Base-by-base conservation (phyloP, 2,888 invertebrate genomes). In the Meghimatium bilineatum region DNA sequence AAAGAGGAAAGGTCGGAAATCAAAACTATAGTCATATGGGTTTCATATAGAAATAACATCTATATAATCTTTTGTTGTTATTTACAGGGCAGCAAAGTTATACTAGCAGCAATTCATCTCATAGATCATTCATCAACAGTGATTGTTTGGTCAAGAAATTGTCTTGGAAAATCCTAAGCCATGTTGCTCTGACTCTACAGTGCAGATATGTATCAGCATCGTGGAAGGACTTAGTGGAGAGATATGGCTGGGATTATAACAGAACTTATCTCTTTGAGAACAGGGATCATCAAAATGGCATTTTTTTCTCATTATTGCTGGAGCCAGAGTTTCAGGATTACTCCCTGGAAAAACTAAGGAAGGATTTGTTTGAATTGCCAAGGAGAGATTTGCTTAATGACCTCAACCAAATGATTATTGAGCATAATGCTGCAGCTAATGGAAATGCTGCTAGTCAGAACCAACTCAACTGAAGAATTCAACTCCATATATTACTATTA, bases 221-320 rank as follows among this genome's bases (percentile, higher is more conserved):
- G 60, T 87, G 87, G 87, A 83, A 87, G 67, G 85, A 86, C 10
- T 66, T 87, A n/a, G 86, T 85, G 0, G 82, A 84, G 36, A 74
- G 44, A 23, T 79, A 81, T 29, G 85, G 79, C 63, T 86, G 86
- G 87, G 74, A 85, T 44, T 86, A 87, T n/a, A 67, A 81, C 12
- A 56, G 83, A 1, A 87, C 79, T 49, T 72, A 63, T 6, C 36
- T 78, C 23, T 83, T 83, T 79, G 83, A 72, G 32, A 76, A 71
- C 71, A 44, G 17, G 10, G 20, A 44, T 72, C 83, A 78, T 63
- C 38, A 0, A 8, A 63, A 83, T 5, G 78, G 67, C 29, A 49
- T 72, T 3, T 83, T 83, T 52, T 79, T 29, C 38, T 66, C 78
- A 8, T 38, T 83, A 49, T 38, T 83, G 76, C 36, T 26, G 6